Evolutionary conservation across 2,888 invertebrate genomes (phyloP), one percentile per base, ranked within the genome.

Genomic region (Caenorhabditis japonica): DNA sequence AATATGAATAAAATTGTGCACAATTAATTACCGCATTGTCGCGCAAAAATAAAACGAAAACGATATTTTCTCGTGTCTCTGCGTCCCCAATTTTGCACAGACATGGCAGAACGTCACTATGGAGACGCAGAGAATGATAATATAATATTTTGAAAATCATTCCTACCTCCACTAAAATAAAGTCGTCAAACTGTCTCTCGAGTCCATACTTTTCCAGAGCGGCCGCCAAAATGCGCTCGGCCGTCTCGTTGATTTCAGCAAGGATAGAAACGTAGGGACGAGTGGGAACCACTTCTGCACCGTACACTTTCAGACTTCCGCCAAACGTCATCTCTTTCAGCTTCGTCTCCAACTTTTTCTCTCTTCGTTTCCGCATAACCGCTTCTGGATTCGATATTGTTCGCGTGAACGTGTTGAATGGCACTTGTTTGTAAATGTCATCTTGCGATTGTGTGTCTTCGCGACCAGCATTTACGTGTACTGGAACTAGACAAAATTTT

Each of bases 341-440:
- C 89, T 96, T 96, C 88, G 94, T 92, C 89, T 99, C 97, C 59
- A 97, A 91, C 88, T 97, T 97, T 89, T 97, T 95, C 87, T 97
- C 97, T 23, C 99, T 91, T 59, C 97, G 91, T 53, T 97, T 92
- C 76, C 96, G 91, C 99, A 99, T 99, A 83, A 99, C 99, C n/a
- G 73, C 96, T 91, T 99, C 99, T 3, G 99, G 99, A 91, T 99
- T 99, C 77, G 97, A 97, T 88, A 99, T 99, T 85, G 96, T 97
- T 86, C 99, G 92, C 51, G 97, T 99, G 90, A 99, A 99, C 84
- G 95, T 96, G 55, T 96, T 97, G 90, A 97, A 79, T 25, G 97
- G 97, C 83, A 97, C 90, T 88, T 87, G 23, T 88, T 88, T 44
- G 46, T 70, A 71, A 56, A 88, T 86, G 33, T 78, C 79, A 13